Percentiles rank a stretch among this genome's conserved stretches.
Evolutionary conservation across 2,113 vertebrate species (phyloP).

Genomic region (Nyctereutes procyonoides): DNA sequence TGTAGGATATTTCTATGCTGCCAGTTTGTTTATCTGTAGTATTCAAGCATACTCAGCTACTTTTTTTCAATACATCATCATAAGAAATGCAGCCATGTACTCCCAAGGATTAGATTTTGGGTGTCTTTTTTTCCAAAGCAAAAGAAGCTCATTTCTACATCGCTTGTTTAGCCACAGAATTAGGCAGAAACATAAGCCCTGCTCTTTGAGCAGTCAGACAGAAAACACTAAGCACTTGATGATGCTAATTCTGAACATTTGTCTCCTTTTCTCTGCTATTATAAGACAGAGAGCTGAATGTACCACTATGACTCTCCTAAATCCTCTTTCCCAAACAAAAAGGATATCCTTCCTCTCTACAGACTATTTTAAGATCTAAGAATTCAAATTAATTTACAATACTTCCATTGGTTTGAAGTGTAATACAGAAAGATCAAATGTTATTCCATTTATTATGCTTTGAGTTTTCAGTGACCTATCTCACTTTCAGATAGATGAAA

Average conservation of each 20-base stretch:
- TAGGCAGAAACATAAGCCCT: neutral
- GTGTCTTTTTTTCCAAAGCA: neutral
- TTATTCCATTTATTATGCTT: slow-evolving; percentile 15
- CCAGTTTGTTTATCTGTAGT: slow-evolving; percentile 9
- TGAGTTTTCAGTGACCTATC: slow-evolving; percentile 1
- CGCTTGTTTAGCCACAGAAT: slow-evolving; percentile 9
- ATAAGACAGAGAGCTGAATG: neutral
- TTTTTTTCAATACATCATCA: neutral
- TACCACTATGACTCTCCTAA: neutral
- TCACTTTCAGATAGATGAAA: slow-evolving; percentile 41
- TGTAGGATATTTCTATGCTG: slow-evolving; percentile 11
- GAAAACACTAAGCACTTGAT: neutral
- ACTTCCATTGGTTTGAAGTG: neutral
- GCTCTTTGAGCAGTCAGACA: neutral
- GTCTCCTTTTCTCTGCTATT: slow-evolving; percentile 31
- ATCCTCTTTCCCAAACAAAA: slow-evolving; percentile 37
- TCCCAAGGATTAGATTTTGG: neutral
- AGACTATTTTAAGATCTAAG: slow-evolving; percentile 33
- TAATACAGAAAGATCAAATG: neutral
- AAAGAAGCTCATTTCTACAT: neutral
- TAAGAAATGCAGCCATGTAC: slow-evolving; percentile 3
- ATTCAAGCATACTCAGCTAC: neutral
- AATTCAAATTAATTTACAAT: slow-evolving; percentile 32
- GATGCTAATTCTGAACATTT: slow-evolving; percentile 13
- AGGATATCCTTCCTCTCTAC: neutral